These are phyloP conservation scores for Drosophila serrata DNA, from an alignment of 1,140 invertebrate genomes.

Conservation along the genomic window DNA sequence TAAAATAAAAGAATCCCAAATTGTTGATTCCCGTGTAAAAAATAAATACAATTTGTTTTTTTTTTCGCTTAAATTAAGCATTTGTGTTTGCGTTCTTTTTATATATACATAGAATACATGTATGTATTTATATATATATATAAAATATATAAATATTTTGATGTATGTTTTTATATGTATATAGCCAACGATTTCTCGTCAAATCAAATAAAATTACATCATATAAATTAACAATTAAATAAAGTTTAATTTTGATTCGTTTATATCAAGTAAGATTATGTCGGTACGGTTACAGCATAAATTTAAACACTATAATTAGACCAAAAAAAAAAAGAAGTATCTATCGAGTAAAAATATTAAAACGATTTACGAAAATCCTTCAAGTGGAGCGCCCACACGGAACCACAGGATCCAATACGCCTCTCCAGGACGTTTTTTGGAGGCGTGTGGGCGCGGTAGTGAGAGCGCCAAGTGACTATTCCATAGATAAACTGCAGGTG, in stretches of 20 bases:
- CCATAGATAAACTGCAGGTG: slow-evolving; percentile 15
- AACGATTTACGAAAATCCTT: slow-evolving; percentile 49
- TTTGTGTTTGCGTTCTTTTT: slow-evolving; percentile 57
- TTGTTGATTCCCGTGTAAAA: slow-evolving; percentile 18
- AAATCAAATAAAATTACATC: slow-evolving; percentile 77
- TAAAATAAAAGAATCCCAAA: neutral
- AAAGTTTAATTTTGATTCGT: slow-evolving; percentile 77
- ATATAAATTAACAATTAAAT: slow-evolving; percentile 82
- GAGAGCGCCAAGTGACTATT: slow-evolving; percentile 40
- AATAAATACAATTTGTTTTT: slow-evolving; percentile 28
- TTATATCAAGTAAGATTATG: slow-evolving; percentile 72
- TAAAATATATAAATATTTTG: slow-evolving; percentile 2
- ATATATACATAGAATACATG: slow-evolving; percentile 4
- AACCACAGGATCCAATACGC: slow-evolving; percentile 8
- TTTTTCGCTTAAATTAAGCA: slow-evolving; percentile 69
- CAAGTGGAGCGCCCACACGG: slow-evolving; percentile 8
- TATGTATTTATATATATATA: slow-evolving; percentile 20
- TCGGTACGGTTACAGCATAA: slow-evolving; percentile 65
- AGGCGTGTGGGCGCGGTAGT: slow-evolving; percentile 43
- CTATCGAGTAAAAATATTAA: slow-evolving; percentile 45
- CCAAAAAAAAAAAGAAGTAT: slow-evolving; percentile 63
- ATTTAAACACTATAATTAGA: slow-evolving; percentile 67
- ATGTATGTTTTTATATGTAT: neutral
- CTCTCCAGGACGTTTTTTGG: neutral
- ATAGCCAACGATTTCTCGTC: slow-evolving; percentile 46